Conservation (phyloP, 92 coral and sea anemone species). For the Isaurus tuberculatus region DNA sequence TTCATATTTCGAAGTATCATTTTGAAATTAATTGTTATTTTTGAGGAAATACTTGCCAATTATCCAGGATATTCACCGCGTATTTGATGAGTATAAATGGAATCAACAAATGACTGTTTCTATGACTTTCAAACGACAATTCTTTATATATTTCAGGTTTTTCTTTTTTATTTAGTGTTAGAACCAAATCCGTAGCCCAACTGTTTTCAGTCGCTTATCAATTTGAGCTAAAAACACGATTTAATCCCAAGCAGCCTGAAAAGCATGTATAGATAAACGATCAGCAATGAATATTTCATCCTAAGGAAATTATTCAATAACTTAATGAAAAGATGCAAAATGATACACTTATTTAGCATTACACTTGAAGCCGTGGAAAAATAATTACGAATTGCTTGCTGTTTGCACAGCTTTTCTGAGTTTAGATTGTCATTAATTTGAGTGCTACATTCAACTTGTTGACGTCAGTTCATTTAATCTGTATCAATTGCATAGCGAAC, state of each 20-base stretch:
- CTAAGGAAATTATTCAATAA: slow-evolving; percentile 47
- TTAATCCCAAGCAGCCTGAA: background rate
- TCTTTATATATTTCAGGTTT: background rate
- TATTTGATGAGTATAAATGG: slow-evolving; percentile 27
- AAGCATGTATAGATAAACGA: slow-evolving; percentile 18
- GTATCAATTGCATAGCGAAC: slow-evolving; percentile 17
- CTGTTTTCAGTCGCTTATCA: background rate
- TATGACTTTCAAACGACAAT: background rate
- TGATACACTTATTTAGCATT: slow-evolving; percentile 47
- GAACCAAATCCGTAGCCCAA: background rate
- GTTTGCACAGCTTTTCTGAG: slow-evolving; percentile 46
- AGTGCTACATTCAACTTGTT: slow-evolving; percentile 5
- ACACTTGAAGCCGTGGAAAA: slow-evolving; percentile 40
- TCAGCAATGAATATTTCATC: slow-evolving; percentile 22
- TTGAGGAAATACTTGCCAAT: slow-evolving; percentile 39
- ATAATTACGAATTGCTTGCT: slow-evolving; percentile 34
- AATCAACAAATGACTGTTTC: slow-evolving; percentile 21
- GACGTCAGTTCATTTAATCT: slow-evolving; percentile 27
- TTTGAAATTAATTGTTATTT: slow-evolving; percentile 39
- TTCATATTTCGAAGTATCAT: slow-evolving; percentile 14
- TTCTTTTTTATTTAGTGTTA: background rate
- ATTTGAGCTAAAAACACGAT: background rate
- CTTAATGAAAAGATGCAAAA: slow-evolving; percentile 45
- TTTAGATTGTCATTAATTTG: slow-evolving; percentile 36
- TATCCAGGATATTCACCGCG: slow-evolving; percentile 19